phyloP scores from a whole-genome alignment of 2,888 invertebrate species.

The Acrobasis suavella region DNA sequence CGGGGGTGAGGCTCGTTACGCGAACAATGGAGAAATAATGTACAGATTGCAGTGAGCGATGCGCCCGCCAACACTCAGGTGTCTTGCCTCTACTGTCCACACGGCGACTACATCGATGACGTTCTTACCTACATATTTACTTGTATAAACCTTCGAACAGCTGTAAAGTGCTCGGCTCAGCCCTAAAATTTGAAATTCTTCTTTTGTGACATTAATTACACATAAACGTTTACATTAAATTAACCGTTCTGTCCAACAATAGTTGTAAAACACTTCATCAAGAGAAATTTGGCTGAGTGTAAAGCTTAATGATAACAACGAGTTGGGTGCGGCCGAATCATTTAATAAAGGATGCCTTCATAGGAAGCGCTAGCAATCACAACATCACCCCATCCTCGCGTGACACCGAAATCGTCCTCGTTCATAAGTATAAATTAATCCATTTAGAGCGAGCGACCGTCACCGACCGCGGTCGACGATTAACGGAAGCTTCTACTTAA shows the following conservation, averaged over 20 bases:
- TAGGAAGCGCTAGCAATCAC: slow-evolving; percentile 80
- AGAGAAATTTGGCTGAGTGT: slow-evolving; percentile 36
- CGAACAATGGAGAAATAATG: slow-evolving; percentile 83
- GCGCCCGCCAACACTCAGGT: slow-evolving; percentile 81
- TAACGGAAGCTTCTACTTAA: slow-evolving; percentile 84
- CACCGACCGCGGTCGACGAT: slow-evolving; percentile 78
- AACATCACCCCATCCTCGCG: slow-evolving; percentile 81
- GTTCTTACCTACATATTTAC: slow-evolving; percentile 14
- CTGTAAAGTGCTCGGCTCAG: background rate
- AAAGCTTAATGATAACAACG: slow-evolving; percentile 39
- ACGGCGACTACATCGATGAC: slow-evolving; percentile 49
- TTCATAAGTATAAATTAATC: slow-evolving; percentile 83
- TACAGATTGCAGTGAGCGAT: slow-evolving; percentile 83
- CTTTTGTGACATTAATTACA: slow-evolving; percentile 12
- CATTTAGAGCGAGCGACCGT: slow-evolving; percentile 78
- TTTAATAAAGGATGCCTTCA: slow-evolving; percentile 73
- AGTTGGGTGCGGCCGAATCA: slow-evolving; percentile 47
- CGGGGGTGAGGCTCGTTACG: slow-evolving; percentile 78
- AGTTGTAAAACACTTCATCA: slow-evolving; percentile 45
- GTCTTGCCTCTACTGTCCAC: slow-evolving; percentile 72
- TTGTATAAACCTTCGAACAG: background rate
- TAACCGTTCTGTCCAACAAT: slow-evolving; percentile 28
- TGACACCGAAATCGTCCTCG: slow-evolving; percentile 82
- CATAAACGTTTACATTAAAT: slow-evolving; percentile 28
- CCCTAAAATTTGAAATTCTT: background rate